phyloP scores from a whole-genome alignment of 1,140 invertebrate genomes.

The Andrena cerasifolii region DNA sequence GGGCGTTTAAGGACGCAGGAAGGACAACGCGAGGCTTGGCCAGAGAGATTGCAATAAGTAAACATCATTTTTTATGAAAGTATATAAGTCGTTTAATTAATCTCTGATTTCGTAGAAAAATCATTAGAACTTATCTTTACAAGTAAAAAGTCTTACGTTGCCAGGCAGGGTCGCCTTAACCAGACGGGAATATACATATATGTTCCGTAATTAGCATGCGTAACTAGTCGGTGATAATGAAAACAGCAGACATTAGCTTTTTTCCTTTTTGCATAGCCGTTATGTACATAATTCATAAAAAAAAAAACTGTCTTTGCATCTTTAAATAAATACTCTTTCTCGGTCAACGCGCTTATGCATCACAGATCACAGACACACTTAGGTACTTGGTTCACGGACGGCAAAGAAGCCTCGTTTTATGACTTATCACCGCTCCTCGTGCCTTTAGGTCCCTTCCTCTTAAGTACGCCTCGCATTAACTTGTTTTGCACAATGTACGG shows the following conservation, averaged over 20 bases:
- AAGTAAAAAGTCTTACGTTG: slow-evolving; percentile 57
- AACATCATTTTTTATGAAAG: slow-evolving; percentile 73
- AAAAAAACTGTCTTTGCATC: slow-evolving; percentile 38
- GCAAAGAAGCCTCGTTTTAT: slow-evolving; percentile 19
- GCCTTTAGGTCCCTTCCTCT: slow-evolving; percentile 7
- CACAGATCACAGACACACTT: slow-evolving; percentile 77
- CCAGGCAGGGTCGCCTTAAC: slow-evolving; percentile 16
- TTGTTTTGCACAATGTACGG: neutral
- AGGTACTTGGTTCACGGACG: slow-evolving; percentile 73
- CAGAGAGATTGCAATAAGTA: neutral
- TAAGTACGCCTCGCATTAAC: slow-evolving; percentile 39
- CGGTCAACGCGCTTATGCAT: slow-evolving; percentile 54
- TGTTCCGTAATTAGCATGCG: slow-evolving; percentile 34
- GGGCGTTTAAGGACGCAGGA: neutral
- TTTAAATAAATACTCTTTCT: slow-evolving; percentile 66
- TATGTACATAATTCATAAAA: slow-evolving; percentile 49
- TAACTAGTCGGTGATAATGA: slow-evolving; percentile 35
- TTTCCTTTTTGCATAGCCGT: slow-evolving; percentile 48
- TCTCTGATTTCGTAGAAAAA: slow-evolving; percentile 70
- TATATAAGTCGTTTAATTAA: slow-evolving; percentile 75
- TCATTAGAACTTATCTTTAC: slow-evolving; percentile 56
- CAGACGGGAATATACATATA: slow-evolving; percentile 33
- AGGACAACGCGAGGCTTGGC: neutral
- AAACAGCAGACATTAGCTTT: slow-evolving; percentile 23
- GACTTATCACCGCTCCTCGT: slow-evolving; percentile 35